phyloP scores from a whole-genome alignment of 2,888 invertebrate species.

The Cheilosia soror region DNA sequence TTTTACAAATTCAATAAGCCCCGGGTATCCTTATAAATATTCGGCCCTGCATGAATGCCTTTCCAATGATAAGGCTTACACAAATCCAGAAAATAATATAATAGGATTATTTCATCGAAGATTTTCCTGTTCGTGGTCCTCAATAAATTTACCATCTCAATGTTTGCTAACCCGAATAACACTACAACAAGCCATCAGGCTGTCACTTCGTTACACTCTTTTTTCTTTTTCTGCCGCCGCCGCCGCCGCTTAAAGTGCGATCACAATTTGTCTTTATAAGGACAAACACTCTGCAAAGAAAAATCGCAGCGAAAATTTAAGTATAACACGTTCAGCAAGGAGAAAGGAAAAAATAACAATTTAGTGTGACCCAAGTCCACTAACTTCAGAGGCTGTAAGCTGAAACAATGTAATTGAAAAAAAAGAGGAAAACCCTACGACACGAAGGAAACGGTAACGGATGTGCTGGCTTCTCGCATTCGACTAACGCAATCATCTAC shows the following conservation, averaged over 20 bases:
- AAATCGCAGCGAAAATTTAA: constrained; percentile 19
- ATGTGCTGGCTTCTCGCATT: neutral
- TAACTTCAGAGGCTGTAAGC: constrained; percentile 33
- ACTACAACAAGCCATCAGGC: constrained; percentile 23
- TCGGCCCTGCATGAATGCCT: neutral
- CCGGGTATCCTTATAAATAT: neutral
- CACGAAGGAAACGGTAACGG: constrained; percentile 1
- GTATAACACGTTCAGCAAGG: constrained; percentile 28
- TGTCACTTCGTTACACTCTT: constrained; percentile 2
- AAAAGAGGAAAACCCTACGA: constrained; percentile 1
- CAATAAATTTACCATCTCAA: constrained; percentile 35
- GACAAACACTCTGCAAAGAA: neutral
- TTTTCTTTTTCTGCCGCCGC: no score
- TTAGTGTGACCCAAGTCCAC: constrained; percentile 44
- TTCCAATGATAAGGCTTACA: constrained; percentile 13
- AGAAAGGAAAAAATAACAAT: constrained; percentile 14
- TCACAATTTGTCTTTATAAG: constrained; percentile 14
- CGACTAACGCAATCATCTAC: constrained; percentile 38
- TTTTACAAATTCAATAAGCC: constrained; percentile 26
- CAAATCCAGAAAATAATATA: constrained; percentile 4
- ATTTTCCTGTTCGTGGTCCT: constrained; percentile 1
- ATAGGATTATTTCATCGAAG: constrained; percentile 11
- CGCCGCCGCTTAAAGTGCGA: neutral
- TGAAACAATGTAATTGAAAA: constrained; percentile 42
- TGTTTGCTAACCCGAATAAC: constrained; percentile 24